Base-by-base conservation (phyloP, 2,113 vertebrate species). In the Odobenus rosmarus region DNA sequence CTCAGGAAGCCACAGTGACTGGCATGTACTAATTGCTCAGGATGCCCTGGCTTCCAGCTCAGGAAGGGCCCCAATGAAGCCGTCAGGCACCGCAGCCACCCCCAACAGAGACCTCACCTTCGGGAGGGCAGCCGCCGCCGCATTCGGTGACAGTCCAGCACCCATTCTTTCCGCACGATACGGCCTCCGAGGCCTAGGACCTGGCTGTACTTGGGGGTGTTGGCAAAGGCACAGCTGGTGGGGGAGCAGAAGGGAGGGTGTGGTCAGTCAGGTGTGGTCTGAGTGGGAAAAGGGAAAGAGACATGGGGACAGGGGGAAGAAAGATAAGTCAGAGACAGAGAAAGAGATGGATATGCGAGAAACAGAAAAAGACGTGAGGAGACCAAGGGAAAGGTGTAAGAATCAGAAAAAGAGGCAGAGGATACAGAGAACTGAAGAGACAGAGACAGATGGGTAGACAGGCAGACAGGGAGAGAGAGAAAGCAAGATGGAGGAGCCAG, bases 151-250 rank as follows among this genome's bases (percentile, higher is more conserved):
- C 99, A 99, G 98, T 99, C 99, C 90, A 99, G 97, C 76, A 99
- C 98, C 99, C 99, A 99, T 67, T 99, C 99, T 86, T 99, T 99
- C 7, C 98, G 98, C 33, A 99, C 99, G 0, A 99, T 99, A 55
- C 98, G 98, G 76, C 99, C 99, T 57, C 99, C 99, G 0, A 99
- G 99, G 57, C 99, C 98, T 69, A 99, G 99, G 95, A 99, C 99
- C 95, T 99, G 99, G 98, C 99, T 99, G 98, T 99, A 99, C 98
- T 99, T 99, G 74, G 99, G 99, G 0, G 99, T 99, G 98, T 99
- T 99, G 18, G 99, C 99, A 93, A 99, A 99, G 95, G 99, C 99
- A 98, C 99, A 99, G 98, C 99, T 99, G 97, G 33, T 26, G 49
- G 81, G 87, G 96, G 55, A n/a, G 14, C 39, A 93, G 49, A 93